Base-by-base conservation (phyloP, 2,888 invertebrate genomes). In the Stegophylla sp. region DNA sequence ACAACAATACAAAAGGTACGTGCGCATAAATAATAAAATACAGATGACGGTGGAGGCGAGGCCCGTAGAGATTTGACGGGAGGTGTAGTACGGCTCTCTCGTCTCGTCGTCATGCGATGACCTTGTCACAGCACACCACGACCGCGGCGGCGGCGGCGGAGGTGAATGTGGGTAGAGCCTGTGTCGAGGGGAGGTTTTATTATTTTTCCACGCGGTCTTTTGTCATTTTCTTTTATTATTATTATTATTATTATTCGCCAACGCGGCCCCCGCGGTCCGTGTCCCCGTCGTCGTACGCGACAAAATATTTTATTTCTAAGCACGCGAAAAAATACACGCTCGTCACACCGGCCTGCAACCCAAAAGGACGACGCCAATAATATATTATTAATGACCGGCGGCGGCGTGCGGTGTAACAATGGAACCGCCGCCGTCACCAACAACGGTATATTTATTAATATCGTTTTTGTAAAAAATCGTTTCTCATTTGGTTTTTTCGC, bases 321-420 rank as follows among this genome's bases (percentile, higher is more conserved):
- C 20, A 12, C 56, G 20, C 28, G 45, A 73, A 4, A 45, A 34
- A 17, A 56, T 20, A 23, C 12, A 17, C 20, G 15, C 56, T 26
- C 66, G 15, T 7, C 45, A 45, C 12, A 17, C 17, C 17, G 51
- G 1, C 4, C 43, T 43, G 23, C 20, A n/a, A n/a, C n/a, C n/a
- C n/a, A n/a, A n/a, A n/a, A 28, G 17, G 48, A 61, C 28, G 43
- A n/a, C 26, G 59, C 43, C 45, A 61, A n/a, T n/a, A n/a, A n/a
- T n/a, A n/a, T n/a, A n/a, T 59, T 12, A n/a, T 74, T 63, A 48
- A 73, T 45, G 73, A 48, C 23, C 48, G 1, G 28, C 28, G 26
- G 56, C 56, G 5, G 61, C 20, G 61, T 15, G 48, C 17, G n/a
- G n/a, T n/a, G n/a, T 34, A 74, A 74, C 74, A 63, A 74, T 74